Evolutionary conservation across 1,140 invertebrate species (phyloP), one percentile per base, ranked within the genome.

Genomic region (Drosophila bifasciata): DNA sequence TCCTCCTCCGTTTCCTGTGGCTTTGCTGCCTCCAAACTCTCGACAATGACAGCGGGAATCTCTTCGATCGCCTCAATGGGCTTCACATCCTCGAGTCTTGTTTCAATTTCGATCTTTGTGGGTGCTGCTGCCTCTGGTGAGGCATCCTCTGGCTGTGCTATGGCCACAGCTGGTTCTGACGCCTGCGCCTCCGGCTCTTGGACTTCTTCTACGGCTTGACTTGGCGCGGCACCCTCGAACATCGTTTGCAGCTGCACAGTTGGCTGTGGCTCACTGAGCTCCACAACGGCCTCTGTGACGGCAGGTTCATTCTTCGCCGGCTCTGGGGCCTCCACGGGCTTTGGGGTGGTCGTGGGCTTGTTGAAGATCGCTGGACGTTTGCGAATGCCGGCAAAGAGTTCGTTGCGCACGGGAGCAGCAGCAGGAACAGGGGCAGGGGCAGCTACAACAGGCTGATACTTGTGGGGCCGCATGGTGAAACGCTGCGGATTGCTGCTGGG

Each of bases 341-440:
- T 84, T 9, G 64, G 19, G 8, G 57, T 55, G 17, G 45, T 66
- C 5, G 36, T 28, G 9, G 68, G 71, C 58, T 89, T 91, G 17
- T 77, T 89, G 16, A 86, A 76, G 43, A 81, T 41, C 0, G 77
- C 52, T 7, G 89, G 89, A 50, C 89, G 85, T n/a, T 89, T 91
- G 17, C 89, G 79, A 4, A 71, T 77, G 17, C 77, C 45, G 16
- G 76, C 79, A 23, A 84, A 88, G n/a, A 91, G 49, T 4, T 91
- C 89, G 5, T 72, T 74, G 15, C 86, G 74, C 17, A 75, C 44
- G 17, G 81, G 52, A 7, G 58, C 46, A 15, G n/a, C 2, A 11
- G 57, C 36, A 36, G 58, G 17, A 11, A 53, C 53, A 19, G 56
- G 17, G n/a, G 52, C 41, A 21, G 77, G 39, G 9, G 69, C 61